Conservation (phyloP, 2,888 invertebrate genomes). For the Machimus rusticus region DNA sequence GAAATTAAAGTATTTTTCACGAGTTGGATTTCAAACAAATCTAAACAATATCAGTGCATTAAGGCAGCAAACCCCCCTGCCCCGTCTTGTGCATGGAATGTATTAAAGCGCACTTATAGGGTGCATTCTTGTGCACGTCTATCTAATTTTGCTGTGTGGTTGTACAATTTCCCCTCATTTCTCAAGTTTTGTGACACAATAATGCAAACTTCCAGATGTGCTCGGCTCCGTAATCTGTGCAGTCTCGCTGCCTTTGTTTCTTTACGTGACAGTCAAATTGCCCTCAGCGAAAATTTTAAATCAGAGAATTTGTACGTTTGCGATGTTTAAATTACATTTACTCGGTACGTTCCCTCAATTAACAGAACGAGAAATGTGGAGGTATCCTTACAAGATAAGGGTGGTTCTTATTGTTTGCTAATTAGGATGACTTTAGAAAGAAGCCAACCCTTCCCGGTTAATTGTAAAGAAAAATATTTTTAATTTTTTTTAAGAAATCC, state of each 20-base stretch:
- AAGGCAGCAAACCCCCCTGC: not conserved
- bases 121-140: not conserved
- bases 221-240: not conserved
- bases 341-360: not conserved
- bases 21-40: not conserved
- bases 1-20: not conserved
- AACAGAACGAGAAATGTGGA: not conserved
- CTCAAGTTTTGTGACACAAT: not conserved
- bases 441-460: not conserved
- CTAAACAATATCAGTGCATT: not conserved
- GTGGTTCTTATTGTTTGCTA: not conserved
- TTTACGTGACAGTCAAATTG: not conserved
- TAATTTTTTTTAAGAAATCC: not conserved
- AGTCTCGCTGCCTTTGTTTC: not conserved
- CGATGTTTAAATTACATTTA: not conserved
- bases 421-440: not conserved
- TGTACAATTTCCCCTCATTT: not conserved
- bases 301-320: not conserved
- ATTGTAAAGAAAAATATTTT: not conserved
- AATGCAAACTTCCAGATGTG: not conserved
- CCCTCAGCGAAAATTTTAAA: not conserved
- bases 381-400: not conserved
- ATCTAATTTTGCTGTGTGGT: not conserved
- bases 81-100: not conserved
- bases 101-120: not conserved